Evolutionary conservation across 2,888 invertebrate genomes (phyloP).

Genomic region (Arctia plantaginis): DNA sequence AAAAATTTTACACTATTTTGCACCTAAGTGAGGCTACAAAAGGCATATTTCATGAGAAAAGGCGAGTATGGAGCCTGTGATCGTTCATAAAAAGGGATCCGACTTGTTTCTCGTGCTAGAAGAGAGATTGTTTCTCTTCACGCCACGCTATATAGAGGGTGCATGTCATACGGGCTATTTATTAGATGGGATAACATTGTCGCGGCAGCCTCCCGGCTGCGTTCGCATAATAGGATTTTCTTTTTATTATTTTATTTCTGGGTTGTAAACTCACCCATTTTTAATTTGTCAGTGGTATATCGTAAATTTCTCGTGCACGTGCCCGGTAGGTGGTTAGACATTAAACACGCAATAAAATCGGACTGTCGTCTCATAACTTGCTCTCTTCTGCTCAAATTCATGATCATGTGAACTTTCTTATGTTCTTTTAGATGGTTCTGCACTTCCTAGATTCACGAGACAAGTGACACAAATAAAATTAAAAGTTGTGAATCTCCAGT

Average conservation of each 20-base stretch:
- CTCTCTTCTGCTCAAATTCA: slow-evolving; percentile 53
- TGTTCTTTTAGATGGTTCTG: slow-evolving; percentile 59
- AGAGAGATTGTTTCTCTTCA: slow-evolving; percentile 79
- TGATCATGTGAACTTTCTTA: slow-evolving; percentile 50
- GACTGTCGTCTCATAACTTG: slow-evolving; percentile 64
- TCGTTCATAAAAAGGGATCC: slow-evolving; percentile 78
- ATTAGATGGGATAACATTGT: slow-evolving; percentile 83
- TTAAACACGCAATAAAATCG: slow-evolving; percentile 74
- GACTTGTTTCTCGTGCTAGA: slow-evolving; percentile 74
- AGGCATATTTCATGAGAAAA: slow-evolving; percentile 69
- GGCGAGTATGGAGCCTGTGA: slow-evolving; percentile 63
- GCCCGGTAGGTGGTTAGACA: slow-evolving; percentile 62
- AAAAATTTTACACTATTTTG: slow-evolving; percentile 59
- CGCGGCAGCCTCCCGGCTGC: slow-evolving; percentile 61
- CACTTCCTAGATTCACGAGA: slow-evolving; percentile 7
- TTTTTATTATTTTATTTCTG: slow-evolving; percentile 79
- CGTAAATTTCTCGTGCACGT: slow-evolving; percentile 78
- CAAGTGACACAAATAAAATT: slow-evolving; percentile 28
- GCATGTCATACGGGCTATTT: slow-evolving; percentile 81
- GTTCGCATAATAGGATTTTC: slow-evolving; percentile 77
- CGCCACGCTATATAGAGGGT: slow-evolving; percentile 68
- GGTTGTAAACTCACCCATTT: slow-evolving; percentile 83
- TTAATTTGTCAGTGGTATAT: slow-evolving; percentile 80
- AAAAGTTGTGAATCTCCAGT: slow-evolving; percentile 46
- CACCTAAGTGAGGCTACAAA: slow-evolving; percentile 61